Conservation (phyloP, 1,140 invertebrate genomes). For the Atta texana region DNA sequence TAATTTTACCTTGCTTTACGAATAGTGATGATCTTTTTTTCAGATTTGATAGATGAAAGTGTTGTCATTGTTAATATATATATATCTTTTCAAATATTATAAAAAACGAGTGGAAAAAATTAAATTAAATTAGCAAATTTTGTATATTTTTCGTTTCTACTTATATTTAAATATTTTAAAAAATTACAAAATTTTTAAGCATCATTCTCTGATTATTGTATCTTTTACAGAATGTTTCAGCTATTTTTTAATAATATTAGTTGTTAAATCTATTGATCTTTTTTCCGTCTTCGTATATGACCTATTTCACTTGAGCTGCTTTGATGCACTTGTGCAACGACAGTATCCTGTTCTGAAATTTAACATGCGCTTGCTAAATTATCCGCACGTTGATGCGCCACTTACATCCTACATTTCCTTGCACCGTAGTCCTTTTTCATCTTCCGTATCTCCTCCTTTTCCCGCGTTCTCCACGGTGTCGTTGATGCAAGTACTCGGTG, state of each 20-base stretch:
- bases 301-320: conserved; percentile 8
- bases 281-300: neutral
- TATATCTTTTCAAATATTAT: neutral
- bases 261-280: neutral
- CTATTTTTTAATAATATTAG: neutral
- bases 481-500: conserved; percentile 38
- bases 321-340: conserved; percentile 8
- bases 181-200: neutral
- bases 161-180: neutral
- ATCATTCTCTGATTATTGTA: neutral
- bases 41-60: neutral
- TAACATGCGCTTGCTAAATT: conserved; percentile 52
- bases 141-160: neutral
- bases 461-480: conserved; percentile 39
- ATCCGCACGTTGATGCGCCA: conserved; percentile 52
- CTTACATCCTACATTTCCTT: conserved; percentile 51
- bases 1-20: neutral
- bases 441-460: conserved; percentile 33
- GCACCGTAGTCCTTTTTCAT: conserved; percentile 32
- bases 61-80: neutral
- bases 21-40: neutral
- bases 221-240: neutral
- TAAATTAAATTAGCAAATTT: neutral
- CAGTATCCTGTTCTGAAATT: conserved; percentile 35
- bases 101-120: neutral